These are phyloP conservation scores for Palaemon carinicauda DNA, from an alignment of 1,140 invertebrate species.

Conservation along the genomic window DNA sequence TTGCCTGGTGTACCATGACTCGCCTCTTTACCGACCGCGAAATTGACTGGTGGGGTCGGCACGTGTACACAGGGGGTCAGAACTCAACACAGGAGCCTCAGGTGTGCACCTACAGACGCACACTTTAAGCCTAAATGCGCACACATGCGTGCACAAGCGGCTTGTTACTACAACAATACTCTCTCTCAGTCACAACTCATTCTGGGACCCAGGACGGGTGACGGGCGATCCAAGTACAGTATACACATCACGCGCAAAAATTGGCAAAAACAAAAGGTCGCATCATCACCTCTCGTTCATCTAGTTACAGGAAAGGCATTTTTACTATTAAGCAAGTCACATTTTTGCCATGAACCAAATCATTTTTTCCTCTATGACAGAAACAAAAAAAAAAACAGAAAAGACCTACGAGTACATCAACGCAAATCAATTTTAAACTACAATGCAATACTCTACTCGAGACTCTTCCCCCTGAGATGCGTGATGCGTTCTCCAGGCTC, in stretches of 20 bases:
- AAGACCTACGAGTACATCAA: slow-evolving; percentile 40
- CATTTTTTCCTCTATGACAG: slow-evolving; percentile 30
- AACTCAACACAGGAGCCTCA: slow-evolving; percentile 50
- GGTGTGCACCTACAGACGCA: slow-evolving; percentile 25
- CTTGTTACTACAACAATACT: background rate
- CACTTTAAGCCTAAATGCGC: slow-evolving; percentile 18
- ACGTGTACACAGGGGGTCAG: slow-evolving; percentile 47
- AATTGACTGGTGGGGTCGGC: slow-evolving; percentile 43
- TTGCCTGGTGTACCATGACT: slow-evolving; percentile 23
- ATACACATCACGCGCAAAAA: slow-evolving; percentile 4
- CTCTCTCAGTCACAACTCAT: slow-evolving; percentile 36
- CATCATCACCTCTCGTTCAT: background rate
- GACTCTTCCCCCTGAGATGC: slow-evolving; percentile 32
- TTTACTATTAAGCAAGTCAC: slow-evolving; percentile 30
- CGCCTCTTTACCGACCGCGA: slow-evolving; percentile 25
- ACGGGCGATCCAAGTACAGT: background rate
- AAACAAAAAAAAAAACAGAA: slow-evolving; percentile 38
- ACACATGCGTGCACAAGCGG: slow-evolving; percentile 12
- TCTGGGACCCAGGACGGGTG: slow-evolving; percentile 46
- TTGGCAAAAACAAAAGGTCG: slow-evolving; percentile 14
- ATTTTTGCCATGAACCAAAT: slow-evolving; percentile 38
- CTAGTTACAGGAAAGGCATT: background rate
- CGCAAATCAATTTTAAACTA: slow-evolving; percentile 48
- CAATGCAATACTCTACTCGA: slow-evolving; percentile 31
- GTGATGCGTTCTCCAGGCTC: slow-evolving; percentile 20